Percentiles rank a stretch among this genome's conserved stretches.
phyloP scores from a whole-genome alignment of 2,113 vertebrate genomes.

The Carlito syrichta region DNA sequence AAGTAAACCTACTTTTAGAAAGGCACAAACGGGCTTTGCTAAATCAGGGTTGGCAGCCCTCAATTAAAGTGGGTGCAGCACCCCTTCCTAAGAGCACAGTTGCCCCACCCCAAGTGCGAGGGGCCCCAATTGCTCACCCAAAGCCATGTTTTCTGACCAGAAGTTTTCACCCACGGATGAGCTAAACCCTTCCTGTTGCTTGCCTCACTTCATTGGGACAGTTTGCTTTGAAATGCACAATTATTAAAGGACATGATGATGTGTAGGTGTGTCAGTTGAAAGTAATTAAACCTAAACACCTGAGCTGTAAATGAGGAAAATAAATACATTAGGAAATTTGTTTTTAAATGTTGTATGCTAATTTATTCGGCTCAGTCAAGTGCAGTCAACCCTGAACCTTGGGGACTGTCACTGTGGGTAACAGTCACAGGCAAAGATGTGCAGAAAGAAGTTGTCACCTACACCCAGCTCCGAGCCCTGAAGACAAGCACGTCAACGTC shows the following conservation, averaged over 20 bases:
- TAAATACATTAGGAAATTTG: slow-evolving; percentile 46
- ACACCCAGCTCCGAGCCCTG: neutral
- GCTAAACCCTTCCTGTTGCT: neutral
- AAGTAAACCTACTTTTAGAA: neutral
- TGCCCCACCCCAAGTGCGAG: neutral
- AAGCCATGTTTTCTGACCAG: neutral
- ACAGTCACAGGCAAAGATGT: neutral
- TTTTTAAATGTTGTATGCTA: slow-evolving; percentile 56
- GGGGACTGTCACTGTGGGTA: neutral
- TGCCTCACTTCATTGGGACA: neutral
- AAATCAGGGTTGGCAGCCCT: neutral
- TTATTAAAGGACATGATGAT: slow-evolving; percentile 55
- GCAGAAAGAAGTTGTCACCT: neutral
- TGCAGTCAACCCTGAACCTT: neutral
- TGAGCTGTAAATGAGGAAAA: slow-evolving; percentile 69
- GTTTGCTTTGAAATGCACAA: neutral
- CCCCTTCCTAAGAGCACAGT: accelerated
- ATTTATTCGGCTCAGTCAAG: slow-evolving; percentile 48
- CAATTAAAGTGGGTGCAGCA: neutral
- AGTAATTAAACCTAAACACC: slow-evolving; percentile 77
- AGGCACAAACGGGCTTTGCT: neutral
- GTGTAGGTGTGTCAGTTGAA: slow-evolving; percentile 69
- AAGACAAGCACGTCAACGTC: neutral
- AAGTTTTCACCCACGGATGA: accelerated
- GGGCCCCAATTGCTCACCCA: neutral